Evolutionary conservation across 2,797 vertebrate species (phyloP), one percentile per base, ranked within the genome.

Genomic region (Rhodeus uyekii): DNA sequence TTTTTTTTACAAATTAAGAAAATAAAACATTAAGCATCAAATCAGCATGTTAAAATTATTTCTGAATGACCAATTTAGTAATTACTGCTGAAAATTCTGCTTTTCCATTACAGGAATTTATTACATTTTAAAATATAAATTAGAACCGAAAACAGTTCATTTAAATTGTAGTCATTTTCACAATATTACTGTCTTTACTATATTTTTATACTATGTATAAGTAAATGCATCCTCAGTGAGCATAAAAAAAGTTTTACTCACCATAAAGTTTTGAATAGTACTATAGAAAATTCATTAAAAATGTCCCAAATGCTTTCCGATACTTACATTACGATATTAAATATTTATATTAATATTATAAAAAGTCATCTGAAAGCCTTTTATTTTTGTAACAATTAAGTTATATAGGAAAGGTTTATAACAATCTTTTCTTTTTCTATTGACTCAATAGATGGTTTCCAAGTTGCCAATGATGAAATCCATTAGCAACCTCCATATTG

Each of bases 401-500:
- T 34, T n/a, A 22, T 71, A 44, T 22, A 14, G 3, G 6, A n/a
- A 24, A 4, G 22, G 32, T 0, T 9, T 46, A 32, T 79, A 36
- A 81, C n/a, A 18, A 1, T 44, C 32, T 29, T 53, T 44, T 8
- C 44, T 42, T n/a, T 36, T 53, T 44, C 50, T 67, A 8, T 82
- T 61, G 22, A 32, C 8, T 61, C 22, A 73, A 76, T 86, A 97
- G 97, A 96, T 98, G 94, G 93, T 97, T 86, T 95, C 97, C 63
- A 98, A 96, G 86, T 92, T 97, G 77, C 96, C 96, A 69, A 80
- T 93, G 68, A 96, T 98, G 95, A 97, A 96, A 91, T 96, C 96
- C 8, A 97, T 98, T 86, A 97, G 96, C 91, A 96, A 96, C 87
- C 96, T 97, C 83, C 97, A 98, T 92, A 93, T 96, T 63, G 96